Evolutionary conservation across 2,113 vertebrate species (phyloP).

Genomic region (Bubo blakistoni): DNA sequence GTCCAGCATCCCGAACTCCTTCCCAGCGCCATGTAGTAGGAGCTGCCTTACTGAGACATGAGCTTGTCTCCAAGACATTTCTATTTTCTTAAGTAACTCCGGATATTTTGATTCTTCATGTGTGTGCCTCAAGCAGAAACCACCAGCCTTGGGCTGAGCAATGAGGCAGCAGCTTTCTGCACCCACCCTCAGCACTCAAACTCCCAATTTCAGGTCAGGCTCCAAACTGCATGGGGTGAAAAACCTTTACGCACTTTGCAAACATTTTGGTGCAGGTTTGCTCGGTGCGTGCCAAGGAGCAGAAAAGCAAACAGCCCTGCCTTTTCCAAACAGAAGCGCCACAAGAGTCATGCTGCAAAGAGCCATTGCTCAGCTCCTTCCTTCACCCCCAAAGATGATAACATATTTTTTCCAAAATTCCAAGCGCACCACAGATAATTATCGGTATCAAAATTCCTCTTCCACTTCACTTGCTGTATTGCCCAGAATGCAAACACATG

Average conservation of each 20-base stretch:
- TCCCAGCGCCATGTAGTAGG: not conserved
- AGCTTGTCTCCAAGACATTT: not conserved
- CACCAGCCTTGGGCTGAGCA: not conserved
- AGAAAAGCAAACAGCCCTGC: not conserved
- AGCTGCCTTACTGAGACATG: not conserved
- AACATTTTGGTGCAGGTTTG: accelerated
- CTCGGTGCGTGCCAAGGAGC: not conserved
- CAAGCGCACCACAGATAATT: not conserved
- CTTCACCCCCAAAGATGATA: not conserved
- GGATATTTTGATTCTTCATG: accelerated
- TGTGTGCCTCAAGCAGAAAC: accelerated
- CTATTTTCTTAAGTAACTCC: not conserved
- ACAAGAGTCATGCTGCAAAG: accelerated
- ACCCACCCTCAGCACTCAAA: not conserved
- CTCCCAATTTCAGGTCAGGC: not conserved
- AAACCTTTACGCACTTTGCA: accelerated
- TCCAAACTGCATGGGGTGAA: accelerated
- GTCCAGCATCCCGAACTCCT: not conserved
- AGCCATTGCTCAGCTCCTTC: accelerated
- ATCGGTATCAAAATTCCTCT: not conserved
- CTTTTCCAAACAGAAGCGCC: not conserved
- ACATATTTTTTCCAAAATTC: not conserved
- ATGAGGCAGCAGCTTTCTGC: not conserved
- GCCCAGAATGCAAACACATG: accelerated
- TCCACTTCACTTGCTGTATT: not conserved